Percentiles rank a stretch among this genome's conserved stretches.
These are phyloP conservation scores for Sebastes minor DNA, from an alignment of 2,797 vertebrate genomes.

Conservation along the genomic window DNA sequence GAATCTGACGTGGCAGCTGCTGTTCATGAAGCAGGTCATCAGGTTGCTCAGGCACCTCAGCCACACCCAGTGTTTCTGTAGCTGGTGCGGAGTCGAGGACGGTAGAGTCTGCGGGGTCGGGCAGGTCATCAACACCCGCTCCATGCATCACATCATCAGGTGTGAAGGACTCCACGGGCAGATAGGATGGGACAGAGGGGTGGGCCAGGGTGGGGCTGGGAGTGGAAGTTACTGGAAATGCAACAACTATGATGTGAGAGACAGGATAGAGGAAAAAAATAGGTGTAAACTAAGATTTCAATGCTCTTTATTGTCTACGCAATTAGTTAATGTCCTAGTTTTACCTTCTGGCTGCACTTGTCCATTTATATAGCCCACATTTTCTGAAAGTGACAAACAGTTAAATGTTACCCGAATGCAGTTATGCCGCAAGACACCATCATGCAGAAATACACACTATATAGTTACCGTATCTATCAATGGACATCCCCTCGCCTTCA, in stretches of 20 bases:
- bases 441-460: background rate
- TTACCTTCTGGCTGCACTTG: constrained; percentile 79
- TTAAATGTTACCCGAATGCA: background rate
- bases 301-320: background rate
- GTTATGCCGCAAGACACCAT: background rate
- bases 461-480: constrained; percentile 56
- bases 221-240: constrained; percentile 58
- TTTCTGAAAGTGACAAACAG: constrained; percentile 55
- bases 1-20: constrained; percentile 74
- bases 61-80: constrained; percentile 25
- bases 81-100: constrained; percentile 22
- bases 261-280: background rate
- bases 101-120: background rate
- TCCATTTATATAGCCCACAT: constrained; percentile 71
- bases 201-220: constrained; percentile 28
- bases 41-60: constrained; percentile 34
- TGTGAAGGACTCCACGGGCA: constrained; percentile 36
- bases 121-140: constrained; percentile 22
- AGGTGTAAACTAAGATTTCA: background rate
- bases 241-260: constrained; percentile 29
- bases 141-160: constrained; percentile 38
- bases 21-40: constrained; percentile 41
- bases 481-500: constrained; percentile 35
- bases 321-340: background rate
- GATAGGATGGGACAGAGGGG: constrained; percentile 30